phyloP scores from a whole-genome alignment of 2,888 invertebrate genomes.

The Nowickia ferox region DNA sequence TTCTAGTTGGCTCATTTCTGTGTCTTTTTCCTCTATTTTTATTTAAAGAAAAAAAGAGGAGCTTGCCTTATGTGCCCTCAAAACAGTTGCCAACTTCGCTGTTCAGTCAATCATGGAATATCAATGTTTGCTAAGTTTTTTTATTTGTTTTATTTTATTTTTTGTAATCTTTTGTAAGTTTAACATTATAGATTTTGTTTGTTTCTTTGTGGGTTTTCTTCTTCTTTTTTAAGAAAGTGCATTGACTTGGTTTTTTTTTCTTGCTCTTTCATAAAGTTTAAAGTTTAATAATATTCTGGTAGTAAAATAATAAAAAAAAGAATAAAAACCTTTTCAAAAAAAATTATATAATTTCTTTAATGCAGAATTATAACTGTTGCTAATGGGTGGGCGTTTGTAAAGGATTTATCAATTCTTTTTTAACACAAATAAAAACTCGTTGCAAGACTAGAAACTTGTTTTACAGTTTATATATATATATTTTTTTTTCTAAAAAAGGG shows the following conservation, averaged over 20 bases:
- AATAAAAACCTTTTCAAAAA: not conserved
- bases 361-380: not conserved
- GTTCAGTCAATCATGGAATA: slow-evolving; percentile 57
- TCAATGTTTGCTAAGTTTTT: slow-evolving; percentile 36
- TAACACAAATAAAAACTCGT: not conserved
- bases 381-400: not conserved
- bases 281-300: slow-evolving; percentile 56
- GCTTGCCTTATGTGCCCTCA: slow-evolving; percentile 26
- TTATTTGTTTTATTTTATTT: not conserved
- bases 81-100: slow-evolving; percentile 49
- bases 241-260: slow-evolving; percentile 42
- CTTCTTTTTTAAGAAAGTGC: slow-evolving; percentile 27
- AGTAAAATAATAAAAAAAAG: not conserved
- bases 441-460: no score
- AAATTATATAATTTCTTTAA: not conserved
- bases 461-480: no score
- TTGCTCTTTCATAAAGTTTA: not conserved
- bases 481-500: no score
- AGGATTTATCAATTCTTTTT: not conserved
- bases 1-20: slow-evolving; percentile 9
- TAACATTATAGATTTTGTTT: slow-evolving; percentile 44
- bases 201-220: not conserved
- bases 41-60: not conserved
- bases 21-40: not conserved
- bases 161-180: not conserved